Conservation (phyloP, 2,888 invertebrate genomes). For the Amphipoea lucens region DNA sequence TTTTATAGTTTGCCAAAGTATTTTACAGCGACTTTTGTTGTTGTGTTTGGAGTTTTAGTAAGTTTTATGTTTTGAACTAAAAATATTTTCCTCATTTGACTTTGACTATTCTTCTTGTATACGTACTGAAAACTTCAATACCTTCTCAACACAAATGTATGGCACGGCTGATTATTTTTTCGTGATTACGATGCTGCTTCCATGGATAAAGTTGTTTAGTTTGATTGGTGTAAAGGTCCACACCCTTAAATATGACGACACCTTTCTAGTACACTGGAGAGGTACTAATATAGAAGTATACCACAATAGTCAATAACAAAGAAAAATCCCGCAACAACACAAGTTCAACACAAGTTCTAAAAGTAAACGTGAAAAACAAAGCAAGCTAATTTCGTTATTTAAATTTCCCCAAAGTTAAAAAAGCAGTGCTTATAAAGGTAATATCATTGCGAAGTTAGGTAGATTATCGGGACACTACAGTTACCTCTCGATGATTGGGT, state of each 20-base stretch:
- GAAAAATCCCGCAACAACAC: constrained; percentile 27
- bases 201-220: background rate
- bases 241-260: background rate
- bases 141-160: background rate
- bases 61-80: constrained; percentile 30
- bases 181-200: too few species aligned
- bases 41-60: constrained; percentile 31
- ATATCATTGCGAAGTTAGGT: constrained; percentile 67
- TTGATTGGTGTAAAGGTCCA: background rate
- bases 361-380: constrained; percentile 53
- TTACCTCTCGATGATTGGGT: constrained; percentile 75
- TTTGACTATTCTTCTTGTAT: background rate
- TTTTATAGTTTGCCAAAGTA: constrained; percentile 57
- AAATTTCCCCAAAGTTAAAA: constrained; percentile 66
- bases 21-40: constrained; percentile 52
- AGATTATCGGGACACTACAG: constrained; percentile 67
- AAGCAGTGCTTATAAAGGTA: constrained; percentile 63
- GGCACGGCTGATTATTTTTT: background rate
- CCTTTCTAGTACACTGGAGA: background rate
- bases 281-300: background rate
- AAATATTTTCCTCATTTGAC: constrained; percentile 41
- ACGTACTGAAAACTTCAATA: too few species aligned
- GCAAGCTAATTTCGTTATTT: constrained; percentile 63
- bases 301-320: constrained; percentile 18
- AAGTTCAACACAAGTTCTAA: constrained; percentile 41